Percentiles rank a stretch among this genome's conserved stretches.
These are phyloP conservation scores for Cryptus armator DNA, from an alignment of 2,888 invertebrate species.

Conservation along the genomic window DNA sequence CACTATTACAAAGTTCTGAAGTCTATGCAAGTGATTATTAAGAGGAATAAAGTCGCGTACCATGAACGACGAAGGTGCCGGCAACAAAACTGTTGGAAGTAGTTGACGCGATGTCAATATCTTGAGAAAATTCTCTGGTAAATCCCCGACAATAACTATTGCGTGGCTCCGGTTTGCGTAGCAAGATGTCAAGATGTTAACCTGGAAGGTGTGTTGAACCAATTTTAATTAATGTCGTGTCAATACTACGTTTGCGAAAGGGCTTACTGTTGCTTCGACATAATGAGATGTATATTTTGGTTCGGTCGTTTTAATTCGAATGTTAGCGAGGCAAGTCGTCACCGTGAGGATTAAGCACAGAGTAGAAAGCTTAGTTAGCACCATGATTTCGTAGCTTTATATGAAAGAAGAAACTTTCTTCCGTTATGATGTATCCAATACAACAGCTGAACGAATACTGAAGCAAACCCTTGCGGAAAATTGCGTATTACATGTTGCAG, in stretches of 20 bases:
- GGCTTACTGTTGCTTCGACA: background rate
- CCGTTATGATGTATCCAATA: too few species aligned
- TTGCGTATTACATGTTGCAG: too few species aligned
- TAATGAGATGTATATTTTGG: too few species aligned
- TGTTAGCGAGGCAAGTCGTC: too few species aligned
- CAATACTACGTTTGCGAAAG: background rate
- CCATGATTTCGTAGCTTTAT: too few species aligned
- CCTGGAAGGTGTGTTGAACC: background rate
- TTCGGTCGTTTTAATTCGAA: too few species aligned
- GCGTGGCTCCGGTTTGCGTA: background rate
- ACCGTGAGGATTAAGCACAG: too few species aligned
- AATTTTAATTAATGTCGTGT: background rate
- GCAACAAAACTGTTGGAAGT: background rate
- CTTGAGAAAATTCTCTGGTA: background rate
- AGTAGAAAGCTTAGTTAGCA: too few species aligned
- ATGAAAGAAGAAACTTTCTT: too few species aligned
- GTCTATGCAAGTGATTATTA: background rate
- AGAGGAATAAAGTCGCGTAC: background rate
- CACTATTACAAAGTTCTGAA: background rate
- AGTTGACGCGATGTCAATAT: background rate
- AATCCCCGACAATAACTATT: constrained; percentile 8
- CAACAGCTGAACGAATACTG: too few species aligned
- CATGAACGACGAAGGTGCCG: background rate
- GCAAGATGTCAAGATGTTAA: background rate
- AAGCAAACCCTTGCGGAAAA: too few species aligned